phyloP scores from a whole-genome alignment of 2,888 invertebrate species.

The Theretra japonica region DNA sequence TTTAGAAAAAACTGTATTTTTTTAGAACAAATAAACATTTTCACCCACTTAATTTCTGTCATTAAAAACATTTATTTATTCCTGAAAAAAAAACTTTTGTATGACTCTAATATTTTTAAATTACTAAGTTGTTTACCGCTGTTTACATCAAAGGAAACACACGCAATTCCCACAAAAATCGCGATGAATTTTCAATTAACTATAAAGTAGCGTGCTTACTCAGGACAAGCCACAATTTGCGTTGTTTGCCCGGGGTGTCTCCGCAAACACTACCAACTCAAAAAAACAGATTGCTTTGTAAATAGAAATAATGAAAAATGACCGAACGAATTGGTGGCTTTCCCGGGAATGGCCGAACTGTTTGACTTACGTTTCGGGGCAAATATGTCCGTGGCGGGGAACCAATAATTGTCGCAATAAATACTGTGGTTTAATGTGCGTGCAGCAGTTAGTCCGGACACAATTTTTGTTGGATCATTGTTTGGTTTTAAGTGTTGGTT shows the following conservation, averaged over 20 bases:
- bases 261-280: conserved; percentile 45
- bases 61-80: no score
- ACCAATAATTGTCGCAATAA: conserved; percentile 12
- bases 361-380: conserved; percentile 4
- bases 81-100: no score
- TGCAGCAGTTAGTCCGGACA: neutral
- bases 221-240: conserved; percentile 51
- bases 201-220: conserved; percentile 8
- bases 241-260: conserved; percentile 51
- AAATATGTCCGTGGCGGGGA: neutral
- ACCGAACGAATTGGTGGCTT: conserved; percentile 39
- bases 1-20: no score
- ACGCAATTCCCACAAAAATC: conserved; percentile 13
- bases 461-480: no score
- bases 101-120: no score
- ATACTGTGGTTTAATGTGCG: neutral
- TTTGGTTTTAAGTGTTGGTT: no score
- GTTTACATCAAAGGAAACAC: conserved; percentile 1
- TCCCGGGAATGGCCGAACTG: conserved; percentile 5
- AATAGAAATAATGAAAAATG: conserved; percentile 70
- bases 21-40: no score
- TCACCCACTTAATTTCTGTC: no score
- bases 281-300: conserved; percentile 68
- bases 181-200: conserved; percentile 21
- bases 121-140: neutral